Evolutionary conservation across 2,888 invertebrate genomes (phyloP), one percentile per base, ranked within the genome.

Genomic region (Agrochola circellaris): DNA sequence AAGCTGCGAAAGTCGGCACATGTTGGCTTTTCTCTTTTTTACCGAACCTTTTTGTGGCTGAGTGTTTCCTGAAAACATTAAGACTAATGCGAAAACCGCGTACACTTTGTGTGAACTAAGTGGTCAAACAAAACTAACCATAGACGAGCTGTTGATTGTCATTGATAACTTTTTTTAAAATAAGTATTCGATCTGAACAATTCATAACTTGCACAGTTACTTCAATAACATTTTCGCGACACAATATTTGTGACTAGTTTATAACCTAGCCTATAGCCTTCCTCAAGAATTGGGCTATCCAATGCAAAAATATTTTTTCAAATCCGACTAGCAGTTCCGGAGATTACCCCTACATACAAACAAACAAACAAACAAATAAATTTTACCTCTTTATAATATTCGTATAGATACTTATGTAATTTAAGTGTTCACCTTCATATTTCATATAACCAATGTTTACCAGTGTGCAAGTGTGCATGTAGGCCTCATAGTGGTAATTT

Each of bases 1-100:
- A 17, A 51, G 61, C 56, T 77, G 84, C 60, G 78, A 78, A 78
- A 84, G 82, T 72, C 48, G 56, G 54, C 11, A 61, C 15, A 48
- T 74, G 20, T 64, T 3, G 65, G 5, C 54, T 66, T 77, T 64
- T 81, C 82, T 81, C 48, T 72, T 81, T 81, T 67, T 56, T 9
- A 34, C 4, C 66, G 54, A 20, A 38, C 61, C 82, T 81, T 30
- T 69, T 45, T 68, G 64, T 66, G 9, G 51, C 34, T 58, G 48
- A 45, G 69, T 30, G n/a, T 73, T 83, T 70, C 61, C 64, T 77
- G 34, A 65, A 81, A 56, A 66, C 65, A 61, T 76, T 48, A 30
- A 0, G 51, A 11, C 17, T 67, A 83, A 70, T 73, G 73, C 8
- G 23, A 11, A 30, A 70, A 45, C 38, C 26, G 23, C 7, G 73